These are phyloP conservation scores for Crenichthys baileyi DNA, from an alignment of 2,797 vertebrate species.

Conservation along the genomic window DNA sequence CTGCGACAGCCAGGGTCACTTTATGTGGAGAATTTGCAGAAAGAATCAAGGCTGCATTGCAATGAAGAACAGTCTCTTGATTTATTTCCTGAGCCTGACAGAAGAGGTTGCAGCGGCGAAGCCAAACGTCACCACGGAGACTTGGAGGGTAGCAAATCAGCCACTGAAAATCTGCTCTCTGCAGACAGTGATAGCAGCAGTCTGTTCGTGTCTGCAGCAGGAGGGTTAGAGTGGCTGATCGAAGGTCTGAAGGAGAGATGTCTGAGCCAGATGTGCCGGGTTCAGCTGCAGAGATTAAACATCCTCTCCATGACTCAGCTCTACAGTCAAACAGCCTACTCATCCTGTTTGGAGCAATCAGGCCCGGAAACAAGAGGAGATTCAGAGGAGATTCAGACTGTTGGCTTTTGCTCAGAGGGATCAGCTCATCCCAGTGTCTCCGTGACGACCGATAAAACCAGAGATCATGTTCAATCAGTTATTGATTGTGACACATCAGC, in stretches of 20 bases:
- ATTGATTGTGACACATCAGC: not conserved
- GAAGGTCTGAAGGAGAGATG: slow-evolving; percentile 66
- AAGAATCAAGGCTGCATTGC: slow-evolving; percentile 10
- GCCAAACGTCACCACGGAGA: not conserved
- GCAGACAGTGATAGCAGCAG: slow-evolving; percentile 34
- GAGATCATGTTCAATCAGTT: not conserved
- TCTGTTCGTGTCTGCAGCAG: slow-evolving; percentile 49
- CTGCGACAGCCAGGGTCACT: not conserved
- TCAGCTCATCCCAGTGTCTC: not conserved
- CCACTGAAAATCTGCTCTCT: slow-evolving; percentile 13
- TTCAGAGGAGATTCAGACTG: not conserved
- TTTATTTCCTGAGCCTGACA: slow-evolving; percentile 18
- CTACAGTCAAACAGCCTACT: slow-evolving; percentile 41
- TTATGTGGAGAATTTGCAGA: slow-evolving; percentile 24
- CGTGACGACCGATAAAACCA: not conserved
- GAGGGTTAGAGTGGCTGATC: slow-evolving; percentile 48
- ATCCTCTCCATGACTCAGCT: slow-evolving; percentile 29
- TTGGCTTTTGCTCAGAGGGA: not conserved
- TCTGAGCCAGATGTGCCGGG: slow-evolving; percentile 47
- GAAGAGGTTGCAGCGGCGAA: not conserved
- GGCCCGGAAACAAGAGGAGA: slow-evolving; percentile 7
- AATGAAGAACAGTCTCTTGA: slow-evolving; percentile 27
- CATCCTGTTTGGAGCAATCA: slow-evolving; percentile 54
- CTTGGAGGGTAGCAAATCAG: not conserved
- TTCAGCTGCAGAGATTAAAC: slow-evolving; percentile 58